These are phyloP conservation scores for Vombatus ursinus DNA, from an alignment of 2,113 vertebrate genomes.

Conservation along the genomic window DNA sequence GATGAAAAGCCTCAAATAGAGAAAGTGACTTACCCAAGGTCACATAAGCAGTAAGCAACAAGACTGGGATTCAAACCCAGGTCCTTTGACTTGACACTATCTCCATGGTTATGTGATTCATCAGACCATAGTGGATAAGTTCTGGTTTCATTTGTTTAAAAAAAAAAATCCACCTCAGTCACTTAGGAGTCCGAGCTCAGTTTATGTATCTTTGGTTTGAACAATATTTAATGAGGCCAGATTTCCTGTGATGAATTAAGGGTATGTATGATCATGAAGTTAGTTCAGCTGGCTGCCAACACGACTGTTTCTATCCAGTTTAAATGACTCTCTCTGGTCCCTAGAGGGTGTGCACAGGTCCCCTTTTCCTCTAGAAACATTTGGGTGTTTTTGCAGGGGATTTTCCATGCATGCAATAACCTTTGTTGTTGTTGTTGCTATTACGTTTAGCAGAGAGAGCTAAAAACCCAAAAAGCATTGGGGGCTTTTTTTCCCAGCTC, in stretches of 20 bases:
- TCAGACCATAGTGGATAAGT: not conserved
- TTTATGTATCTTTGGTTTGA: not conserved
- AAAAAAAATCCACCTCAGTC: not conserved
- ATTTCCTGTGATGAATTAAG: not conserved
- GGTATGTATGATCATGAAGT: not conserved
- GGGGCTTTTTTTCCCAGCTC: conserved; percentile 31
- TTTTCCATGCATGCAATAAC: conserved; percentile 34
- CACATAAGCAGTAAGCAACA: not conserved
- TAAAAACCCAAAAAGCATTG: not conserved
- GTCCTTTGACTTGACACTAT: not conserved
- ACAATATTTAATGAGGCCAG: not conserved
- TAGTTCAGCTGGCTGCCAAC: not conserved
- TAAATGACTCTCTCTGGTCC: not conserved
- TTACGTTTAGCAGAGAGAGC: not conserved
- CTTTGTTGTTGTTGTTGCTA: not conserved
- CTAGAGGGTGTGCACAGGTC: not conserved
- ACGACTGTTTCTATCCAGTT: not conserved
- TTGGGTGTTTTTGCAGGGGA: conserved; percentile 40
- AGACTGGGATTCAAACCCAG: not conserved
- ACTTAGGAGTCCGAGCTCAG: not conserved
- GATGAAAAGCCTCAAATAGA: not conserved
- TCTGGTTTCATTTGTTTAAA: not conserved
- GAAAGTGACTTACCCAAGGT: not conserved
- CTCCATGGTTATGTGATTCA: not conserved
- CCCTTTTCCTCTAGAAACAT: conserved; percentile 40